These are phyloP conservation scores for Hycleus phaleratus DNA, from an alignment of 1,140 invertebrate genomes.

Conservation along the genomic window DNA sequence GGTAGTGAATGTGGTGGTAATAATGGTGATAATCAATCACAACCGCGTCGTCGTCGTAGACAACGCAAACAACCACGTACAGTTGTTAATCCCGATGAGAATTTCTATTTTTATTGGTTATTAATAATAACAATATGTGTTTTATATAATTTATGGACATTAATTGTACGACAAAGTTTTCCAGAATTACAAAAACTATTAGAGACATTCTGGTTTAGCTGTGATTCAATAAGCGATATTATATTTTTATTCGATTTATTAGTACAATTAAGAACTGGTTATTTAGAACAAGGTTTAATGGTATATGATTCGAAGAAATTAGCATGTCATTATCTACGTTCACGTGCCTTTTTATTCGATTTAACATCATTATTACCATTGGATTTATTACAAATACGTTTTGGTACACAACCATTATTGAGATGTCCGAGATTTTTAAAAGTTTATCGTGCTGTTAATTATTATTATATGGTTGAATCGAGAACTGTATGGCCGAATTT, in stretches of 20 bases:
- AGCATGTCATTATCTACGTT: constrained; percentile 79
- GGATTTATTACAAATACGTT: constrained; percentile 74
- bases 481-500: constrained; percentile 92
- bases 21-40: constrained; percentile 49
- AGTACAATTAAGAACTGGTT: constrained; percentile 91
- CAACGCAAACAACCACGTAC: constrained; percentile 61
- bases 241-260: constrained; percentile 81
- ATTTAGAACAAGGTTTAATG: constrained; percentile 90
- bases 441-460: constrained; percentile 80
- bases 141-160: constrained; percentile 91
- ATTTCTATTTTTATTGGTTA: constrained; percentile 93
- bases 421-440: constrained; percentile 78
- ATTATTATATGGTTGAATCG: constrained; percentile 94
- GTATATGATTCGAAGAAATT: constrained; percentile 86
- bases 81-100: constrained; percentile 93
- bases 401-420: constrained; percentile 72
- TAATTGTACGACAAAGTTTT: constrained; percentile 90
- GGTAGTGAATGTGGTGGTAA: constrained; percentile 55
- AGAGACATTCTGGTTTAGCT: constrained; percentile 61
- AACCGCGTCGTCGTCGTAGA: constrained; percentile 53
- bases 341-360: constrained; percentile 80
- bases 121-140: constrained; percentile 81
- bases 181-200: constrained; percentile 64
- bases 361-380: constrained; percentile 74
- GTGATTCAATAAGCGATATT: constrained; percentile 77